phyloP scores from a whole-genome alignment of 2,113 vertebrate genomes.

The Oryzias woworae region DNA sequence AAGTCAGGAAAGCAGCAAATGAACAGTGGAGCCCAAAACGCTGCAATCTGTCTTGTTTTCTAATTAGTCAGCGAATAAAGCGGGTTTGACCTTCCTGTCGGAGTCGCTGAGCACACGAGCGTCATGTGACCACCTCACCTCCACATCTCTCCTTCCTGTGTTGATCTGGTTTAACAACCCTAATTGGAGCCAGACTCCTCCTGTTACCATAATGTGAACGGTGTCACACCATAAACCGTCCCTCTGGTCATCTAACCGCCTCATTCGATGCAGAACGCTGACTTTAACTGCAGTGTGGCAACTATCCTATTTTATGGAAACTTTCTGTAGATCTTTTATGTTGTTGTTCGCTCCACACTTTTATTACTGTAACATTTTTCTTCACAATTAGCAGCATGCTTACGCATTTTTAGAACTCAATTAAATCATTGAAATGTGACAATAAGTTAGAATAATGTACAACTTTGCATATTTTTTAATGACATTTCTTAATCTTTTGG shows the following conservation, averaged over 20 bases:
- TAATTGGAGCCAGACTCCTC: slow-evolving; percentile 63
- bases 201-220: slow-evolving; percentile 61
- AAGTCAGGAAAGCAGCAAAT: slow-evolving; percentile 31
- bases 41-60: slow-evolving; percentile 35
- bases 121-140: not conserved
- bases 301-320: slow-evolving; percentile 54
- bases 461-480: no score
- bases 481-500: no score
- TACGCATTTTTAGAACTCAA: no score
- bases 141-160: slow-evolving; percentile 3
- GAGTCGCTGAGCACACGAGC: slow-evolving; percentile 28
- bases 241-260: slow-evolving; percentile 40
- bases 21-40: slow-evolving; percentile 25
- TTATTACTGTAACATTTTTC: no score
- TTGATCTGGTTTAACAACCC: slow-evolving; percentile 29
- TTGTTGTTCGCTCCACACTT: no score
- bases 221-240: slow-evolving; percentile 55
- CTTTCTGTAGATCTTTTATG: slow-evolving; percentile 3
- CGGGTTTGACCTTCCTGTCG: slow-evolving; percentile 8
- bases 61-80: slow-evolving; percentile 43
- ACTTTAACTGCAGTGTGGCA: slow-evolving; percentile 38
- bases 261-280: slow-evolving; percentile 51
- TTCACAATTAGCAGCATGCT: no score
- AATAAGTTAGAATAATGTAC: no score
- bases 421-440: no score